phyloP scores from a whole-genome alignment of 2,888 invertebrate genomes.

The Drosophila limbata region DNA sequence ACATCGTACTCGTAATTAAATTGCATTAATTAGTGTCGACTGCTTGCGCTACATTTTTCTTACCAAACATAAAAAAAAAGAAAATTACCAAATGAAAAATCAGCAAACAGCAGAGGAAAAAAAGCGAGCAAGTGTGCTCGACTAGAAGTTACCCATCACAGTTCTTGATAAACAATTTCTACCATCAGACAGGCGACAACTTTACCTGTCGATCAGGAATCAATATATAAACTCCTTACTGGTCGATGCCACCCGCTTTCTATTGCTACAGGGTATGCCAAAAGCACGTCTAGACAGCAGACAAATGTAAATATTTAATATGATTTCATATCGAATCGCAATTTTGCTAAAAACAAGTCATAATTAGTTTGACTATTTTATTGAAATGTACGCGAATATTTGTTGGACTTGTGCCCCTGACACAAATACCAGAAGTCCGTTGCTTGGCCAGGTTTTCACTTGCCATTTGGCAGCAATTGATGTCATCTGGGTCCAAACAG shows the following conservation, averaged over 20 bases:
- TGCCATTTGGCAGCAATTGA: constrained; percentile 36
- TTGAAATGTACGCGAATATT: constrained; percentile 20
- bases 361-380: constrained; percentile 38
- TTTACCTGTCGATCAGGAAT: neutral
- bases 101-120: constrained; percentile 29
- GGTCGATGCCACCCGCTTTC: neutral
- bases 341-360: constrained; percentile 41
- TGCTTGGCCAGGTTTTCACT: constrained; percentile 56
- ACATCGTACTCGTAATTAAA: constrained; percentile 63
- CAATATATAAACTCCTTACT: neutral
- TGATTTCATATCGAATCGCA: constrained; percentile 32
- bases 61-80: constrained; percentile 33
- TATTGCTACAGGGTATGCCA: neutral
- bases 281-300: neutral
- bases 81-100: constrained; percentile 68
- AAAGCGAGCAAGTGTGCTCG: neutral
- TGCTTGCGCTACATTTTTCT: constrained; percentile 72
- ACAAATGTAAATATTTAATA: constrained; percentile 20
- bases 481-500: constrained; percentile 23
- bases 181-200: neutral
- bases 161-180: neutral
- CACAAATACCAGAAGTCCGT: constrained; percentile 59
- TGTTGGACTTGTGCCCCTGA: constrained; percentile 70
- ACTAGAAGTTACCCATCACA: constrained; percentile 1
- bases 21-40: constrained; percentile 74